A percentile compares a stretch with the other conserved stretches of the same genome.
These are phyloP conservation scores for Druon quercuslanigerum DNA, from an alignment of 1,140 invertebrate species.

Conservation along the genomic window DNA sequence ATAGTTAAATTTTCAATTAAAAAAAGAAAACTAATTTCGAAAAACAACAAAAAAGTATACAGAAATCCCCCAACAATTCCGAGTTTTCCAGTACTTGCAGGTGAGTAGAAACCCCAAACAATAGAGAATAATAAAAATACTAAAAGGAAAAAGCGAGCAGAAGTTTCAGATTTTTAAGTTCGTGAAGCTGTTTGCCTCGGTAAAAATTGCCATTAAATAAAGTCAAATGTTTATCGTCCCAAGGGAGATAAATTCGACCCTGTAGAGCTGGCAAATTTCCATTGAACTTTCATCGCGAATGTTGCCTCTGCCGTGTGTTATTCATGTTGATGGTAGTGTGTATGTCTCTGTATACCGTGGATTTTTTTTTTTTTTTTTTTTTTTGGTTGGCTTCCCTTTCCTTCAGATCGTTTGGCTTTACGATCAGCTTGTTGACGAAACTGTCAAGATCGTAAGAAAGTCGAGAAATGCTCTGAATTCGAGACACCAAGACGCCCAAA, in stretches of 20 bases:
- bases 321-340: background rate
- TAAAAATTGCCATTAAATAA: background rate
- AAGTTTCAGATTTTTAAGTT: background rate
- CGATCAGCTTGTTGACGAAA: slow-evolving; percentile 29
- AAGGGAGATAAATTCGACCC: background rate
- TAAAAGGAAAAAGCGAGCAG: background rate
- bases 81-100: too few relatives aligned
- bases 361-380: slow-evolving; percentile 8
- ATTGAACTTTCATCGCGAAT: slow-evolving; percentile 21
- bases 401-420: slow-evolving; percentile 21
- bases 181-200: background rate
- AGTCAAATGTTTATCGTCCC: slow-evolving; percentile 17
- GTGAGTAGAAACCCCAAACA: background rate
- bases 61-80: too few relatives aligned
- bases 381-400: background rate
- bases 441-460: slow-evolving; percentile 27
- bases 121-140: background rate
- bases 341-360: background rate
- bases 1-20: too few relatives aligned
- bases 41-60: too few relatives aligned
- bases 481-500: slow-evolving; percentile 20
- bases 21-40: too few relatives aligned
- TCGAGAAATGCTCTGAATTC: slow-evolving; percentile 2
- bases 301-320: background rate
- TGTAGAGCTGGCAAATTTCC: slow-evolving; percentile 8